Evolutionary conservation across 2,888 invertebrate genomes (phyloP).

Genomic region (Biston stratarius): DNA sequence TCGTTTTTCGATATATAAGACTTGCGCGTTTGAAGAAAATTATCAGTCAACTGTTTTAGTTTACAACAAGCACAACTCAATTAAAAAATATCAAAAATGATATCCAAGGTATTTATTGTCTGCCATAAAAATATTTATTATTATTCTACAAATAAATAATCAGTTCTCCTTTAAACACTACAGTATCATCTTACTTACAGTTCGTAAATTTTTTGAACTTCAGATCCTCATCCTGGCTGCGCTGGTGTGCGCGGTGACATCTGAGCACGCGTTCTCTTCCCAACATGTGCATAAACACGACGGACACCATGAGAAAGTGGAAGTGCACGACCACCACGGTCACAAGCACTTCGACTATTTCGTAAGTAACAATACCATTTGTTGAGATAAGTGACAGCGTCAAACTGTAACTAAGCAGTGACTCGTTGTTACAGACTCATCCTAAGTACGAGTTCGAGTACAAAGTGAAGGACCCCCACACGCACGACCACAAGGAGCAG

Average conservation of each 20-base stretch:
- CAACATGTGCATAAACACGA: conserved; percentile 56
- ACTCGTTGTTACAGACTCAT: conserved; percentile 36
- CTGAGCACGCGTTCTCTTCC: conserved; percentile 53
- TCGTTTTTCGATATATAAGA: conserved; percentile 49
- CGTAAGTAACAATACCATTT: conserved; percentile 39
- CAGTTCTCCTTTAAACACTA: not conserved
- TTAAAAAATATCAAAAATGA: conserved; percentile 45
- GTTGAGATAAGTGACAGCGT: not conserved
- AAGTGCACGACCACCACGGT: conserved; percentile 43
- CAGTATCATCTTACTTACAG: too few species aligned
- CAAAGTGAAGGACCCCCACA: conserved; percentile 72
- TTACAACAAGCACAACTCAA: conserved; percentile 32
- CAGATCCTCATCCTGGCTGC: conserved; percentile 32
- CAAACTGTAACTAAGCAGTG: not conserved
- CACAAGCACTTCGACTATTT: conserved; percentile 49
- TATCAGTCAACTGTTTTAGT: conserved; percentile 49
- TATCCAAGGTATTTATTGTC: conserved; percentile 47
- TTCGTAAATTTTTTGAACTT: not conserved
- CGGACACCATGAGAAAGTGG: conserved; percentile 48
- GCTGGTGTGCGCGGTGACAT: conserved; percentile 39
- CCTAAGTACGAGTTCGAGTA: conserved; percentile 62
- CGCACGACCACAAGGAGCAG: conserved; percentile 69
- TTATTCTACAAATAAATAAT: not conserved
- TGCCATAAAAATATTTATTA: conserved; percentile 5
- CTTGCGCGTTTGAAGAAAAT: conserved; percentile 35